Base-by-base conservation (phyloP, 2,888 invertebrate genomes). In the Phaedon cochleariae region DNA sequence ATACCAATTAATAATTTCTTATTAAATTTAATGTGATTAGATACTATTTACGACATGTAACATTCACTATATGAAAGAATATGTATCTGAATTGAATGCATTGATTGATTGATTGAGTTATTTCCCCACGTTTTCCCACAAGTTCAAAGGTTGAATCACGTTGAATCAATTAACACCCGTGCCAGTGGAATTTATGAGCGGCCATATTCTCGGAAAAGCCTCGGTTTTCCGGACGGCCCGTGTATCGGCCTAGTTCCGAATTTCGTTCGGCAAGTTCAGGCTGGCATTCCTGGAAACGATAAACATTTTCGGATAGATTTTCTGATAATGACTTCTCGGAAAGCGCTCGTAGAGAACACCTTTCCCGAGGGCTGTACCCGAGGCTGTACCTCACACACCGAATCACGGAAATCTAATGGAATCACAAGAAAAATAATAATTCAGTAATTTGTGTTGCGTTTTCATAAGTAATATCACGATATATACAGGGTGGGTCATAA, bases 211-310 rank as follows among this genome's bases (percentile, higher is more conserved):
- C 7, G 1, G 41, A 55, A 55, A 55, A 21, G 37, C 18, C 31
- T 41, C 53, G 31, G 31, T 15, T 4, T 12, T 41, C 22, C 20
- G 41, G 37, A 41, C 21, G 37, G 41, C n/a, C 15, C 15, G 41
- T 41, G 15, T 18, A 37, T 55, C 34, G 10, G 34, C 55, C 55
- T 20, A 41, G 41, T 41, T 55, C 20, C 37, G 18, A 31, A 52
- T 31, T 52, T 10, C 29, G 26, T 26, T 3, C 34, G 12, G 34
- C 34, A 12, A 34, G 34, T 34, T n/a, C 41, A 15, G 7, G 29
- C 29, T n/a, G 26, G 41, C 2, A 18, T 55, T 55, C 55, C 22
- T 0, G 37, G 41, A 41, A 55, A 55, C 55, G 15, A 22, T 41
- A n/a, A n/a, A n/a, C 37, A 41, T 26, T 55, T 55, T 20, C 41